Conservation (phyloP, 2,113 vertebrate species). For the Daubentonia madagascariensis region DNA sequence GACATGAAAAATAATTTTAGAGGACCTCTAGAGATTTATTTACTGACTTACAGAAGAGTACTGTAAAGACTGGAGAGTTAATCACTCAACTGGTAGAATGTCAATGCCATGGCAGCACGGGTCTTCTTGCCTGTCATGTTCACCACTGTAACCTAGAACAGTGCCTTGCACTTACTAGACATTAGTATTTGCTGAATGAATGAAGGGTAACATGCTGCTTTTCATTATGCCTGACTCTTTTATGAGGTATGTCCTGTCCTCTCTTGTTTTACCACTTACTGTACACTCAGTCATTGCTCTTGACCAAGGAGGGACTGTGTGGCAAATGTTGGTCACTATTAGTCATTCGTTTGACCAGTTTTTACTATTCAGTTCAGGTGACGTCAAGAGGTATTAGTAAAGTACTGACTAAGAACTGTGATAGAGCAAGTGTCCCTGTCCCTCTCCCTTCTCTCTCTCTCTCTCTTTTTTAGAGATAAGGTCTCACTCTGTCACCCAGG, state of each 20-base stretch:
- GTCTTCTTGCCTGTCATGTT: not conserved
- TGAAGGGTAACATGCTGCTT: not conserved
- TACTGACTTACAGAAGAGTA: not conserved
- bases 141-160: not conserved
- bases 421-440: too few species aligned
- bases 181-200: not conserved
- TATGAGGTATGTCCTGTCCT: not conserved
- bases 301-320: not conserved
- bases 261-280: not conserved
- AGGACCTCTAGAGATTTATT: not conserved
- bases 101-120: not conserved
- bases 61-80: not conserved
- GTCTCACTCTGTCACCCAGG: too few species aligned
- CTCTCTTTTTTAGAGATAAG: too few species aligned
- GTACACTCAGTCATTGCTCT: not conserved
- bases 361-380: constrained; percentile 15
- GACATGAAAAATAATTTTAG: not conserved
- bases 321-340: not conserved
- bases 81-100: not conserved
- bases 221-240: not conserved
- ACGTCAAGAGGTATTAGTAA: not conserved
- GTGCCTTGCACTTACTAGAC: not conserved
- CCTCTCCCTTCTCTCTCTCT: rapidly evolving
- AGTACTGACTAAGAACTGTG: not conserved
- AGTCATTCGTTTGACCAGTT: not conserved